These are phyloP conservation scores for Drosophila prosaltans DNA, from an alignment of 1,140 invertebrate genomes.

Conservation along the genomic window DNA sequence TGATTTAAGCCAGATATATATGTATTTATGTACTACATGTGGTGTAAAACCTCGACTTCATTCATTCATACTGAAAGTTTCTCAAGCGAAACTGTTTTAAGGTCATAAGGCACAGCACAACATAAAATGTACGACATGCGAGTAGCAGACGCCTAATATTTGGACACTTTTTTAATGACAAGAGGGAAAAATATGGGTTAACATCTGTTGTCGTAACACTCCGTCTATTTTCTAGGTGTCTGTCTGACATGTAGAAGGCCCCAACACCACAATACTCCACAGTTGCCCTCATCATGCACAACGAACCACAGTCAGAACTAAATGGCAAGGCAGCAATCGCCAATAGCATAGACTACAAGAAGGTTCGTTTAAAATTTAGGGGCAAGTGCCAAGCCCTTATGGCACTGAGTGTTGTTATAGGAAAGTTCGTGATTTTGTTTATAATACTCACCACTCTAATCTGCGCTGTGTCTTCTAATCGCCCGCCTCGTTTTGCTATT, in stretches of 20 bases:
- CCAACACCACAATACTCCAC: neutral
- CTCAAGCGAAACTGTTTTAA: slow-evolving; percentile 71
- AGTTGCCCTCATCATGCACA: slow-evolving; percentile 51
- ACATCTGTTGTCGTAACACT: slow-evolving; percentile 61
- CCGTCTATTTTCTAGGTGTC: slow-evolving; percentile 69
- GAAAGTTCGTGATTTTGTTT: slow-evolving; percentile 7
- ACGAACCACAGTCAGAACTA: slow-evolving; percentile 30
- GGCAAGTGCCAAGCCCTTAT: neutral
- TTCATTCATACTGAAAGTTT: slow-evolving; percentile 50
- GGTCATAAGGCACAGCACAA: slow-evolving; percentile 74
- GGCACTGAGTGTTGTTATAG: slow-evolving; percentile 24
- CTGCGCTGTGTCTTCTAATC: slow-evolving; percentile 84
- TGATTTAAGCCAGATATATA: no score
- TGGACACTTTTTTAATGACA: slow-evolving; percentile 45
- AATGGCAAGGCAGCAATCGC: slow-evolving; percentile 7
- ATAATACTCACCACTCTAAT: slow-evolving; percentile 52
- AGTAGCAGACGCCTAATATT: slow-evolving; percentile 3
- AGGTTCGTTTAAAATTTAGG: slow-evolving; percentile 73
- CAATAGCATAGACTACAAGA: slow-evolving; percentile 59
- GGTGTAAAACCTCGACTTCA: neutral
- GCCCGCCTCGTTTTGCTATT: slow-evolving; percentile 92
- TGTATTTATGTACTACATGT: neutral
- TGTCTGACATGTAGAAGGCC: slow-evolving; percentile 54
- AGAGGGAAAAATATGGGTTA: slow-evolving; percentile 60
- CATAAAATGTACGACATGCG: slow-evolving; percentile 49